These are phyloP conservation scores for Alitta virens DNA, from an alignment of 2,888 invertebrate genomes.

Conservation along the genomic window DNA sequence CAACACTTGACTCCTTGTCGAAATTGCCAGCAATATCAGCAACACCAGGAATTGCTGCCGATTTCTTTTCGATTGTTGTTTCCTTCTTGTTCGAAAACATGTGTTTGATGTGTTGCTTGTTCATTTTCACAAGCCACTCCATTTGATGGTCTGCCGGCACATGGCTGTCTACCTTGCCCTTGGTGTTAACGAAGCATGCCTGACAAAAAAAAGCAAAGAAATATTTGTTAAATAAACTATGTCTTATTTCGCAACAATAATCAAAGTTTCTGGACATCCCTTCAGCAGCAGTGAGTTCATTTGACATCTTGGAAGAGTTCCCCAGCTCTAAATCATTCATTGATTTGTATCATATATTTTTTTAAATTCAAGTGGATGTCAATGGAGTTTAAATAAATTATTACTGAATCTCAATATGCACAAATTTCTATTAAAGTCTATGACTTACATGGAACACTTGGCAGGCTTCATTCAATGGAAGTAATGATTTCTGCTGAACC, in stretches of 20 bases:
- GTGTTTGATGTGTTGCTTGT: constrained; percentile 3
- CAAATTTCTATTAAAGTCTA: too few species aligned
- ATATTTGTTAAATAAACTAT: too few species aligned
- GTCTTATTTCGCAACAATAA: too few species aligned
- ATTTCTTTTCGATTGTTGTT: background rate
- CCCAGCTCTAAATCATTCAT: too few species aligned
- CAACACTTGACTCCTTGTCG: background rate
- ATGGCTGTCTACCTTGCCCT: background rate
- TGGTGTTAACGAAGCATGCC: constrained; percentile 8
- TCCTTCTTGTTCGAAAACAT: constrained; percentile 10
- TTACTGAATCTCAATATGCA: too few species aligned
- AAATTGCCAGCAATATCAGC: background rate
- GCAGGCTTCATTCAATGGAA: background rate
- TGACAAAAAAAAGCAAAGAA: too few species aligned
- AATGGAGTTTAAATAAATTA: too few species aligned
- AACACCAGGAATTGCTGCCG: background rate
- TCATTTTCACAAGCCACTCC: background rate
- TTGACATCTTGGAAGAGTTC: too few species aligned
- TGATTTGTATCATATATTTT: too few species aligned
- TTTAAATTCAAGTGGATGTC: too few species aligned
- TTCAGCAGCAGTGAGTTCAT: too few species aligned
- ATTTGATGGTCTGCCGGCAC: background rate
- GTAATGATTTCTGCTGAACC: background rate
- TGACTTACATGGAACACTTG: background rate
- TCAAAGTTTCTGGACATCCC: too few species aligned